Evolutionary conservation across 2,888 invertebrate genomes (phyloP).

Genomic region (Mamestra brassicae): DNA sequence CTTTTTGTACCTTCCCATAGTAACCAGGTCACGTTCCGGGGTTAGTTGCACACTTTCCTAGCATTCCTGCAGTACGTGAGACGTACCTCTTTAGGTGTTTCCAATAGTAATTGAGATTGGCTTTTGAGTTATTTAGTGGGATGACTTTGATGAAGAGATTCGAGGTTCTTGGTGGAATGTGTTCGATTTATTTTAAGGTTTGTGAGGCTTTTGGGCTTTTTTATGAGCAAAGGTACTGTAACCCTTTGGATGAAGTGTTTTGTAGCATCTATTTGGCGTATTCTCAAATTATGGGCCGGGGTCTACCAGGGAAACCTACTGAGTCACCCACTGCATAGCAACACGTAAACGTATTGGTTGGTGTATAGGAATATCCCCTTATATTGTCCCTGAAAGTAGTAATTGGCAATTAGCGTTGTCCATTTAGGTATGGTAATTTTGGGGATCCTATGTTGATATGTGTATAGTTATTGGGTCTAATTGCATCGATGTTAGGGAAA

Average conservation of each 20-base stretch:
- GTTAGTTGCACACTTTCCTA: constrained; percentile 81
- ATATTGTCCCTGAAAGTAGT: neutral
- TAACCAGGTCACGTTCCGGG: constrained; percentile 80
- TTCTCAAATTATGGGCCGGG: neutral
- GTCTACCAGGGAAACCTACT: neutral
- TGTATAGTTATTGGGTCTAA: constrained; percentile 17
- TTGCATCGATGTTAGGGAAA: constrained; percentile 31
- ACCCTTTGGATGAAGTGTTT: neutral
- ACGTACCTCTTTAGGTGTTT: constrained; percentile 61
- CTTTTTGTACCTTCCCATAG: constrained; percentile 74
- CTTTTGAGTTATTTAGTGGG: constrained; percentile 48
- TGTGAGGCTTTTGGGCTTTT: neutral
- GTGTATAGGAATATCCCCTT: neutral
- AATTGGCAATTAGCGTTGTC: neutral
- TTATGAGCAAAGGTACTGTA: neutral
- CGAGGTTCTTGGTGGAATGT: neutral
- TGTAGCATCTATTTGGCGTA: neutral
- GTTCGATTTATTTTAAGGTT: neutral
- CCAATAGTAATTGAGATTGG: constrained; percentile 52
- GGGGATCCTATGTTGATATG: neutral
- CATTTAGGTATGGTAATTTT: neutral
- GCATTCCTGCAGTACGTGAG: constrained; percentile 78
- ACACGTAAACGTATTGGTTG: neutral
- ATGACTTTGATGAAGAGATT: constrained; percentile 28
- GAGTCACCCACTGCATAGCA: neutral